Conservation (phyloP, 2,797 vertebrate species). For the Enteromius fasciolatus region DNA sequence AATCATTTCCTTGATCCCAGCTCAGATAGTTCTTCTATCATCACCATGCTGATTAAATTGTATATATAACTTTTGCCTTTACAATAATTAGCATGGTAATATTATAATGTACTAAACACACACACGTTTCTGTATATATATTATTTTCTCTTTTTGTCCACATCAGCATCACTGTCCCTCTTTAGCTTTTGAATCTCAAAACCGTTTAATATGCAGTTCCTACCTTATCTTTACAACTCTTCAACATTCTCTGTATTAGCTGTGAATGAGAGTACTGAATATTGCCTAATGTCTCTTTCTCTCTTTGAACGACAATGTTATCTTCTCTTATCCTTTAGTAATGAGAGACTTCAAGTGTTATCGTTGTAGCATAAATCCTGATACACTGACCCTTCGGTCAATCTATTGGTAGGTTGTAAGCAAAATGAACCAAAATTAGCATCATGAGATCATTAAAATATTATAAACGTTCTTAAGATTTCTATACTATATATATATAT, state of each 20-base stretch:
- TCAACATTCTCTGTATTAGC: neutral
- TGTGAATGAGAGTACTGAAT: slow-evolving; percentile 1
- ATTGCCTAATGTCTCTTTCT: slow-evolving; percentile 5
- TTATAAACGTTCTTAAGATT: neutral
- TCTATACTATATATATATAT: neutral
- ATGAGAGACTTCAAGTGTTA: neutral
- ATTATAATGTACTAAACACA: neutral
- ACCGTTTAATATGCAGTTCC: slow-evolving; percentile 1
- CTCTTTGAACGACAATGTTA: neutral
- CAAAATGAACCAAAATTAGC: neutral
- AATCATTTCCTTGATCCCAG: slow-evolving; percentile 31
- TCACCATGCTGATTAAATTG: slow-evolving; percentile 15
- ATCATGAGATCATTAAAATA: neutral
- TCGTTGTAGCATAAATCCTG: neutral
- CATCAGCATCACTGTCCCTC: neutral
- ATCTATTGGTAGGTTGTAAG: neutral
- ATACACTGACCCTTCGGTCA: slow-evolving; percentile 2
- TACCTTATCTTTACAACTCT: slow-evolving; percentile 37
- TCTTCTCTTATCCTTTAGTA: slow-evolving; percentile 14
- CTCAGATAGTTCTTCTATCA: slow-evolving; percentile 31
- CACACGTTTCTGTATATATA: no score
- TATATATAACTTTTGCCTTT: neutral
- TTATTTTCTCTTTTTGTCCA: no score
- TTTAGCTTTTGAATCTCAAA: neutral
- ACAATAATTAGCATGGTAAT: neutral